Evolutionary conservation across 2,113 vertebrate genomes (phyloP).

Genomic region (Aptenodytes patagonicus): DNA sequence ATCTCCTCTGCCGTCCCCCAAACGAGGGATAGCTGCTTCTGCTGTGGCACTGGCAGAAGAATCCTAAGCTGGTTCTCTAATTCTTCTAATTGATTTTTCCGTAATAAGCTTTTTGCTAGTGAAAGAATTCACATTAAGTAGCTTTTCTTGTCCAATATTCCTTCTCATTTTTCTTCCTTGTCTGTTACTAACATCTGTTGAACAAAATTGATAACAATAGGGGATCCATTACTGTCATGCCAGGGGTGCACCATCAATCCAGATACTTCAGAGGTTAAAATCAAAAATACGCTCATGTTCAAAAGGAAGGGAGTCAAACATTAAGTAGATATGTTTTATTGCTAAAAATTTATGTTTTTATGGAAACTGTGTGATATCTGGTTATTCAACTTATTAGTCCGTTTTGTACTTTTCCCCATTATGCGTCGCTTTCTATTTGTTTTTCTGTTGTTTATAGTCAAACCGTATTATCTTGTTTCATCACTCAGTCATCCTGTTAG

Average conservation of each 20-base stretch:
- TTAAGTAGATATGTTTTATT: background rate
- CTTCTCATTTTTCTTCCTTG: constrained; percentile 48
- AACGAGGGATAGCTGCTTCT: background rate
- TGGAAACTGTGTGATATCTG: background rate
- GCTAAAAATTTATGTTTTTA: background rate
- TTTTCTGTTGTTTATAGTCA: constrained; percentile 8
- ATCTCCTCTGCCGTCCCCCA: background rate
- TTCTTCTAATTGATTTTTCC: background rate
- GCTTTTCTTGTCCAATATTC: background rate
- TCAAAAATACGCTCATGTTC: background rate
- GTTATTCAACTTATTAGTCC: background rate
- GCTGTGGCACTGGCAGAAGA: background rate
- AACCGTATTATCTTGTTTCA: background rate
- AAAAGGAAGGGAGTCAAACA: background rate
- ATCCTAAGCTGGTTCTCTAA: background rate
- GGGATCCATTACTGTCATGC: background rate
- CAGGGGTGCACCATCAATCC: background rate
- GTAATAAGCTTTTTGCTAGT: background rate
- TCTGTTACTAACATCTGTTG: constrained; percentile 53
- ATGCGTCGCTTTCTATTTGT: background rate
- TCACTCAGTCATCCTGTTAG: background rate
- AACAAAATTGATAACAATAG: constrained; percentile 36
- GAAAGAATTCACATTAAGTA: background rate
- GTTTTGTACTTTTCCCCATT: background rate
- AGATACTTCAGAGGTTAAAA: background rate